phyloP scores from a whole-genome alignment of 2,797 vertebrate species.

The Sebastes diploproa region DNA sequence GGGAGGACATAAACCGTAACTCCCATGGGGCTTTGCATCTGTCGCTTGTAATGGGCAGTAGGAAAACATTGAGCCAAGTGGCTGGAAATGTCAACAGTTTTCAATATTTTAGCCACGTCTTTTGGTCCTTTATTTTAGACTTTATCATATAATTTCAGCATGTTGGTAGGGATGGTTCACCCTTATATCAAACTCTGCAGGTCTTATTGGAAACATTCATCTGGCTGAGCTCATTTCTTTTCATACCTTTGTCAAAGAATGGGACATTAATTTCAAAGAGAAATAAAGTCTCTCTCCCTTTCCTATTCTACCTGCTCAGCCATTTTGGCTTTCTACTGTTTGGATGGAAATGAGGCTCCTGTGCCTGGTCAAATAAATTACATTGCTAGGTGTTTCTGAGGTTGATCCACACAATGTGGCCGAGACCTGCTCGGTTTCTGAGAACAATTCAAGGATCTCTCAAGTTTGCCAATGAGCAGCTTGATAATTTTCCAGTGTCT shows the following conservation, averaged over 20 bases:
- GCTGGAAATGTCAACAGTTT: not conserved
- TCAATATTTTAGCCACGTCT: not conserved
- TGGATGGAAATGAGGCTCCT: not conserved
- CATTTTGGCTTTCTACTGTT: not conserved
- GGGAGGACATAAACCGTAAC: slow-evolving; percentile 23
- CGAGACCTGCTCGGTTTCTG: not conserved
- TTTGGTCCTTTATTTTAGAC: not conserved
- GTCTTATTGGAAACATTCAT: not conserved
- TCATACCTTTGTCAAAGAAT: slow-evolving; percentile 11
- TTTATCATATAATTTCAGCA: not conserved
- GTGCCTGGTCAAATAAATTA: not conserved
- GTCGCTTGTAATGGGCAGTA: slow-evolving; percentile 15
- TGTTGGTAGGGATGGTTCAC: not conserved
- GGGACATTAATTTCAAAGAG: not conserved
- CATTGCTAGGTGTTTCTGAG: not conserved
- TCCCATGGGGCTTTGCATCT: slow-evolving; percentile 43
- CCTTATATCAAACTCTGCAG: not conserved
- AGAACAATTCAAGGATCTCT: not conserved
- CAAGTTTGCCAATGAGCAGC: not conserved
- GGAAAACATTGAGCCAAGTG: not conserved
- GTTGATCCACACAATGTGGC: not conserved
- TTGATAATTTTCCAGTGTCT: not conserved
- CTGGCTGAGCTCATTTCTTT: not conserved
- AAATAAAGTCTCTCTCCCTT: slow-evolving; percentile 7
- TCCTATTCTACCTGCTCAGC: not conserved